Percentiles rank a stretch among this genome's conserved stretches.
Evolutionary conservation across 2,797 vertebrate species (phyloP).

Genomic region (Spea hammondii): DNA sequence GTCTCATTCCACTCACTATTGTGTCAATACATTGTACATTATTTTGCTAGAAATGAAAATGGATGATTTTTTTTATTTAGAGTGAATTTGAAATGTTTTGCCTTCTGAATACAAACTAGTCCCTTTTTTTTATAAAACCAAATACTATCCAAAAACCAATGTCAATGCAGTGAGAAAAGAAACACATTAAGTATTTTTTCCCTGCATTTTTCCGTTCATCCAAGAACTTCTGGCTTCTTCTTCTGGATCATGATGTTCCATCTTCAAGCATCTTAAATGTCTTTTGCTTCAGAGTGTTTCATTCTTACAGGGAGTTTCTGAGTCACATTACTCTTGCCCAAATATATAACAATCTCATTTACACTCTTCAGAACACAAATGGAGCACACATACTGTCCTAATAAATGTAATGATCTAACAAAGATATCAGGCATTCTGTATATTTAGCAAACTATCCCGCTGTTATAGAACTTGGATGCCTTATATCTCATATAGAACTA

Average conservation of each 20-base stretch:
- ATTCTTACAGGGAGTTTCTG: conserved; percentile 39
- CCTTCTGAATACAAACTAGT: conserved; percentile 2
- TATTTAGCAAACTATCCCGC: conserved; percentile 21
- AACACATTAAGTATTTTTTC: conserved; percentile 22
- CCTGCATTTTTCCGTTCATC: conserved; percentile 34
- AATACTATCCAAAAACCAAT: conserved; percentile 45
- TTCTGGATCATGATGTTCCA: conserved; percentile 33
- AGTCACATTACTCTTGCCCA: conserved; percentile 1
- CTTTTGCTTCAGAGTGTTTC: conserved; percentile 32
- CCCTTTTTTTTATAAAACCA: conserved; percentile 4
- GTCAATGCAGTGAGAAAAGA: conserved; percentile 18
- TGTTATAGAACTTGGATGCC: conserved; percentile 22
- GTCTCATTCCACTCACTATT: too few relatives aligned
- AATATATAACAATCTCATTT: conserved; percentile 24
- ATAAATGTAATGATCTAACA: conserved; percentile 31
- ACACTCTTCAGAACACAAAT: conserved; percentile 15
- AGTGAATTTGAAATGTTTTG: conserved; percentile 4
- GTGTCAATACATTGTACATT: too few relatives aligned
- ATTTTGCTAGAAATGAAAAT: not conserved
- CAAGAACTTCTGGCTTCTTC: conserved; percentile 42
- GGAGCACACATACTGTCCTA: conserved; percentile 25
- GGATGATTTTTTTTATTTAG: not conserved
- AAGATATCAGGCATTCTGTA: conserved; percentile 9
- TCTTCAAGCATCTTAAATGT: conserved; percentile 36
- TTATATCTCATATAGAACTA: conserved; percentile 1